Conservation (phyloP, 2,113 vertebrate species). For the Rana temporaria region DNA sequence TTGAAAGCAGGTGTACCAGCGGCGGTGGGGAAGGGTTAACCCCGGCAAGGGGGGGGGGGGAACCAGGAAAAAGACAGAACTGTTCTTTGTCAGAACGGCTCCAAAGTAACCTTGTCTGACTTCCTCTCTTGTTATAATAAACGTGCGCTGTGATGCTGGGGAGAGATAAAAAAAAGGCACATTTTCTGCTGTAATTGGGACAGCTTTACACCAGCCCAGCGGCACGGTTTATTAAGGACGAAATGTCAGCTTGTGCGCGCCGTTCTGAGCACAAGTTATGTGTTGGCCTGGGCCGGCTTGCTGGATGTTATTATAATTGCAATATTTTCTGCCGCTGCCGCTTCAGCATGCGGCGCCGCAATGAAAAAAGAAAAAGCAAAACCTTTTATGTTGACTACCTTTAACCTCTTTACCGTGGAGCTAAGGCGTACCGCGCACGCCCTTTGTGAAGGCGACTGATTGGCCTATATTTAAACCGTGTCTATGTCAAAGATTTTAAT, state of each 20-base stretch:
- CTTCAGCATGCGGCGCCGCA: not conserved
- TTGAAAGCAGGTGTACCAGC: not conserved
- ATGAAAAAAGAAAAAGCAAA: not conserved
- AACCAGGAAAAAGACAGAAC: not conserved
- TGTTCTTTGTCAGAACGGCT: conserved; percentile 1
- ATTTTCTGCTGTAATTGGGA: conserved; percentile 56
- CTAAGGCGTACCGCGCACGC: not conserved
- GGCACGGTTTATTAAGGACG: conserved; percentile 51
- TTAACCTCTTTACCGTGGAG: conserved; percentile 14
- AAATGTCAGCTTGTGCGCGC: conserved; percentile 45
- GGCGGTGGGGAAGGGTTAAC: conserved; percentile 12
- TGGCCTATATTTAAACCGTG: no score
- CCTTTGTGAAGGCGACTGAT: not conserved
- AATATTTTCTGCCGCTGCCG: conserved; percentile 41
- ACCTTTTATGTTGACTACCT: conserved; percentile 1
- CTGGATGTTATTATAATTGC: conserved; percentile 56
- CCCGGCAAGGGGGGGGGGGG: not conserved
- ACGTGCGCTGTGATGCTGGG: conserved; percentile 41
- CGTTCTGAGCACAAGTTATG: conserved; percentile 48
- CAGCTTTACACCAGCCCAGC: conserved; percentile 53
- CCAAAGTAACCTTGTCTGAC: conserved; percentile 46
- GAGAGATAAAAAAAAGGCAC: conserved; percentile 49
- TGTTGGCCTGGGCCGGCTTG: conserved; percentile 25
- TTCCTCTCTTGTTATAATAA: conserved; percentile 53
- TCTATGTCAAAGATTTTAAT: no score